Conservation (phyloP, 2,888 invertebrate genomes). For the Cynaeus angustus region DNA sequence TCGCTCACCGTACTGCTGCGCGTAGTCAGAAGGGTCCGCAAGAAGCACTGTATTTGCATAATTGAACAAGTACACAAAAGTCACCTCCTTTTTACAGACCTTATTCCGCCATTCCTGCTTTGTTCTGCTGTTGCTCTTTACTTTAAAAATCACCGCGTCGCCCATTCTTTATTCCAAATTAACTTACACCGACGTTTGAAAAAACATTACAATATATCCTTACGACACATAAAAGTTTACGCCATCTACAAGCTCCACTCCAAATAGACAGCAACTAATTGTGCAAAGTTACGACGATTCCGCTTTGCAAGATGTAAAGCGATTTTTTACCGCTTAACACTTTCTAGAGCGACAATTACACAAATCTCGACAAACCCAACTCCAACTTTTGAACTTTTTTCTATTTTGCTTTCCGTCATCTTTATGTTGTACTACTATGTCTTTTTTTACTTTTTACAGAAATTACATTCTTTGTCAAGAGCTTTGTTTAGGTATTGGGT, state of each 20-base stretch:
- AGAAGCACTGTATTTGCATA: constrained; percentile 55
- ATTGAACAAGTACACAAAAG: constrained; percentile 68
- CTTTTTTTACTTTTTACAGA: neutral
- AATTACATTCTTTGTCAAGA: neutral
- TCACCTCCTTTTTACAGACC: constrained; percentile 65
- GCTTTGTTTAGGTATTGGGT: constrained; percentile 1
- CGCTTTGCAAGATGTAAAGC: constrained; percentile 3
- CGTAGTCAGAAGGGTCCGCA: constrained; percentile 48
- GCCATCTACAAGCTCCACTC: constrained; percentile 12
- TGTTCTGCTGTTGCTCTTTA: constrained; percentile 60
- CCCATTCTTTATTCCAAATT: constrained; percentile 32
- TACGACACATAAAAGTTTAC: constrained; percentile 11
- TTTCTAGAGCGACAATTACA: neutral
- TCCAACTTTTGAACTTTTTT: too few relatives aligned
- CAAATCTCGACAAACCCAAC: too few relatives aligned
- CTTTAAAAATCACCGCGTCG: constrained; percentile 32
- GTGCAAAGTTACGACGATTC: constrained; percentile 2
- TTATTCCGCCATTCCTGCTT: constrained; percentile 67
- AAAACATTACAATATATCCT: constrained; percentile 22
- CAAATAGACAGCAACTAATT: constrained; percentile 11
- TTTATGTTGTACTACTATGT: too few relatives aligned
- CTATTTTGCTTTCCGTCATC: neutral
- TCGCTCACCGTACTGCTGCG: constrained; percentile 51
- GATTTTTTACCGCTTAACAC: neutral
- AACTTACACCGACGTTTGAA: constrained; percentile 21